Evolutionary conservation across 1,140 invertebrate species (phyloP).

Genomic region (Condylostylus longicornis): DNA sequence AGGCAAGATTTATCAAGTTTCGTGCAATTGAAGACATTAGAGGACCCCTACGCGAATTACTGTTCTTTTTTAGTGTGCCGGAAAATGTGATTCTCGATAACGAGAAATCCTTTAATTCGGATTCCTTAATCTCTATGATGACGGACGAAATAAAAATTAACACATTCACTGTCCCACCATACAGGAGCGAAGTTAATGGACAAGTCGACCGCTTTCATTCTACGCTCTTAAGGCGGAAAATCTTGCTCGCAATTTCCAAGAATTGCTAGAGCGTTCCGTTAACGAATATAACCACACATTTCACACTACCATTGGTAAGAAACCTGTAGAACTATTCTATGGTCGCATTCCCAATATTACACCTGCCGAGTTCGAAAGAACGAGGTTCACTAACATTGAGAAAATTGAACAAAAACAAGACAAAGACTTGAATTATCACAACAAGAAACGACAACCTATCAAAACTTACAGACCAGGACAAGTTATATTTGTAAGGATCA

Average conservation of each 20-base stretch:
- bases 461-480: conserved; percentile 6
- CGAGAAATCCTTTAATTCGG: conserved; percentile 5
- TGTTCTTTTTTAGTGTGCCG: conserved; percentile 8
- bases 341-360: conserved; percentile 5
- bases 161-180: conserved; percentile 5
- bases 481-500: conserved; percentile 7
- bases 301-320: conserved; percentile 5
- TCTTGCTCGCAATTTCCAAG: conserved; percentile 1
- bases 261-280: conserved; percentile 5
- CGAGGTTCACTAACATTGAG: conserved; percentile 6
- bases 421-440: conserved; percentile 2
- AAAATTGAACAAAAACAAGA: conserved; percentile 6
- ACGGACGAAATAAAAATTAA: conserved; percentile 4
- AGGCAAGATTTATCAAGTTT: background rate
- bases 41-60: conserved; percentile 1
- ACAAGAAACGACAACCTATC: conserved; percentile 4
- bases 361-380: conserved; percentile 7
- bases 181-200: conserved; percentile 7
- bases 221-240: conserved; percentile 7
- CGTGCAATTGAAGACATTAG: conserved; percentile 9
- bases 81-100: conserved; percentile 7
- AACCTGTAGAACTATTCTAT: conserved; percentile 10
- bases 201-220: conserved; percentile 12
- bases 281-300: conserved; percentile 9
- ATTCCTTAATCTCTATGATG: conserved; percentile 4